phyloP scores from a whole-genome alignment of 2,888 invertebrate species.

The Eupeodes latifasciatus region DNA sequence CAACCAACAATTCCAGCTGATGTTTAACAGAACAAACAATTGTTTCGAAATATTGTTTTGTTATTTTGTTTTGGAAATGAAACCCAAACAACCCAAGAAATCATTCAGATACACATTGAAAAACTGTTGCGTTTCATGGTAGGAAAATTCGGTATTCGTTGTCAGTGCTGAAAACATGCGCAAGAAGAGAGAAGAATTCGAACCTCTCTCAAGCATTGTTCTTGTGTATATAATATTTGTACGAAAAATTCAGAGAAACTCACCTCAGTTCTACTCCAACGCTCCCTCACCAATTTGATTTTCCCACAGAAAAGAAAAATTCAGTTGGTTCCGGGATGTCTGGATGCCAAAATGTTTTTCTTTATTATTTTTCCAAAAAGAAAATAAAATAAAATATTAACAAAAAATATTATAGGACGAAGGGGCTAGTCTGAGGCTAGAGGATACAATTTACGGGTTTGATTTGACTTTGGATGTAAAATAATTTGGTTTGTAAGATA shows the following conservation, averaged over 20 bases:
- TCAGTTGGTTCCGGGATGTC: slow-evolving; percentile 22
- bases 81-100: not conserved
- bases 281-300: not conserved
- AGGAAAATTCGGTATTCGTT: not conserved
- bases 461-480: slow-evolving; percentile 1
- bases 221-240: not conserved
- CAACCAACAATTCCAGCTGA: no score
- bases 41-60: not conserved
- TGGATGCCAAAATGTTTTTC: not conserved
- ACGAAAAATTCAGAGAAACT: not conserved
- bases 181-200: not conserved
- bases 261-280: not conserved
- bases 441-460: not conserved
- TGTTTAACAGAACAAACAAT: no score
- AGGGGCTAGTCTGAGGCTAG: not conserved
- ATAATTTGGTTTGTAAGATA: not conserved
- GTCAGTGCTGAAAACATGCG: slow-evolving; percentile 34
- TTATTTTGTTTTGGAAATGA: not conserved
- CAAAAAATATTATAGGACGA: not conserved
- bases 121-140: not conserved
- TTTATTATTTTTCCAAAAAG: no score
- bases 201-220: not conserved
- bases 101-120: not conserved
- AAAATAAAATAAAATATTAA: not conserved
- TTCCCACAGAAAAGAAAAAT: not conserved